phyloP scores from a whole-genome alignment of 2,113 vertebrate genomes.

The Lycocorax pyrrhopterus region DNA sequence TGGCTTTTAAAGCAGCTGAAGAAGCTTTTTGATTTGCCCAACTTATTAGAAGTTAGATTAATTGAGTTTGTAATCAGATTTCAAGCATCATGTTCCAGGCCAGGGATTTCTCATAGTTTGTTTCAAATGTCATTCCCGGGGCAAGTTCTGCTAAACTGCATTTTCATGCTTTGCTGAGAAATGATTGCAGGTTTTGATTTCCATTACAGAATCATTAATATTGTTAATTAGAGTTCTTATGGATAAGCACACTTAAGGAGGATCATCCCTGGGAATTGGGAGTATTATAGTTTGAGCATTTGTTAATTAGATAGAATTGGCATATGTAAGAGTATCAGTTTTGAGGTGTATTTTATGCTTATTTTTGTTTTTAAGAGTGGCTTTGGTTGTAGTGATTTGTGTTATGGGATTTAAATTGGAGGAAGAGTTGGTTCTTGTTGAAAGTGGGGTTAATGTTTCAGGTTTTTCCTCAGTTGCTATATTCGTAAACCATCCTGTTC shows the following conservation, averaged over 20 bases:
- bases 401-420: neutral
- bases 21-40: conserved; percentile 27
- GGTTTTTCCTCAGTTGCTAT: neutral
- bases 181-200: conserved; percentile 64
- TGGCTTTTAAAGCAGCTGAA: conserved; percentile 47
- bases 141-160: conserved; percentile 50
- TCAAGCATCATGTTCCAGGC: conserved; percentile 56
- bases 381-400: neutral
- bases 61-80: conserved; percentile 74
- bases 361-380: neutral
- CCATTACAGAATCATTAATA: conserved; percentile 59
- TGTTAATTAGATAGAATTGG: conserved; percentile 55
- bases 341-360: conserved; percentile 6
- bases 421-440: neutral
- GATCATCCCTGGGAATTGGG: conserved; percentile 62
- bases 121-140: conserved; percentile 19
- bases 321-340: neutral
- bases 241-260: conserved; percentile 63
- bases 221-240: conserved; percentile 61
- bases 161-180: conserved; percentile 64
- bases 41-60: conserved; percentile 61
- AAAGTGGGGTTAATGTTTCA: neutral
- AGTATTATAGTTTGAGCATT: conserved; percentile 50
- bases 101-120: conserved; percentile 49
- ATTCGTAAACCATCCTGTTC: neutral